Evolutionary conservation across 2,113 vertebrate genomes (phyloP).

Genomic region (Cryptotis parvus): DNA sequence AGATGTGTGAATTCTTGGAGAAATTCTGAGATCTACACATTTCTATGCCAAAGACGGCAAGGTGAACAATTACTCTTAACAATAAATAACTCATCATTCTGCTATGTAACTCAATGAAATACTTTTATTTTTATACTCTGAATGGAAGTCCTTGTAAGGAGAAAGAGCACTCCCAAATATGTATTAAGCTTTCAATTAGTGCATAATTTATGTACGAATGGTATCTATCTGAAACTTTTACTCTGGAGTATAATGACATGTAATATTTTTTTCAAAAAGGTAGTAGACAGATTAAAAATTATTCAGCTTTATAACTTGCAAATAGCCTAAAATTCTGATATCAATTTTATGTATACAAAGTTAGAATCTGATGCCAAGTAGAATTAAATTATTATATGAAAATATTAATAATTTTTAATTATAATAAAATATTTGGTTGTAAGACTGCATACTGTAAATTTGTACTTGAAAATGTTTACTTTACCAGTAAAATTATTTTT

Average conservation of each 20-base stretch:
- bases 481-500: neutral
- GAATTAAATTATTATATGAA: neutral
- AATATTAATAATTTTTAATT: constrained; percentile 30
- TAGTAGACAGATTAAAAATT: constrained; percentile 1
- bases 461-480: too few relatives aligned
- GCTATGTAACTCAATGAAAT: constrained; percentile 36
- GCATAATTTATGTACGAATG: neutral
- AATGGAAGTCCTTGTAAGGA: neutral
- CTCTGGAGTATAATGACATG: neutral
- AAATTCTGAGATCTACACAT: constrained; percentile 77
- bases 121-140: neutral
- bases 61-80: constrained; percentile 74
- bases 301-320: neutral
- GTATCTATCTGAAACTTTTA: neutral
- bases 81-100: constrained; percentile 70
- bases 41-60: constrained; percentile 75
- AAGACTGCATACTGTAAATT: neutral
- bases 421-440: neutral
- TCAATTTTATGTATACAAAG: neutral
- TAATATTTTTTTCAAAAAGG: constrained; percentile 29
- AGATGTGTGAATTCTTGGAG: constrained; percentile 81
- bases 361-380: neutral
- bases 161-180: constrained; percentile 14
- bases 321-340: neutral
- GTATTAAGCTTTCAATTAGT: neutral